Evolutionary conservation across 2,113 vertebrate species (phyloP), one percentile per base, ranked within the genome.

Genomic region (Micronisus gabar): DNA sequence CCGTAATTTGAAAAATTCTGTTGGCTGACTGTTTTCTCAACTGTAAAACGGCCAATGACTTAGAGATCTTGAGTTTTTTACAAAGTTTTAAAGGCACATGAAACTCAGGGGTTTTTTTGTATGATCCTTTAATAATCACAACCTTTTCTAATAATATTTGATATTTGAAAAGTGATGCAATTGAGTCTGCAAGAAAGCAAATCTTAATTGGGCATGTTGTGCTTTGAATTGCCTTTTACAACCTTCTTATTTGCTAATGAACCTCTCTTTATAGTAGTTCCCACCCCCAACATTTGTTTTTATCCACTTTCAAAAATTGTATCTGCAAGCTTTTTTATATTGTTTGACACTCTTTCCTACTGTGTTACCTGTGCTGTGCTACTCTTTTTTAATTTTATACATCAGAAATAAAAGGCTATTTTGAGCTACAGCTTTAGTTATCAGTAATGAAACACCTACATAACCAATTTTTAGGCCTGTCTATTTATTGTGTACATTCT

Each of bases 81-180:
- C 3, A 10, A 32, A 45, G 10, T 58, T 92, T 71, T 81, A 71
- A 73, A 70, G 15, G 13, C 6, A 62, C 21, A 18, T 40, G 30
- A 45, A 74, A 34, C 3, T 41, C 15, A 45, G 3, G 22, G 7
- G 0, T 0, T 6, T 78, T 32, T 43, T 1, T 50, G 1, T n/a
- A 56, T 23, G 7, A 26, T 75, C 8, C 9, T 74, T 78, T 34
- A 3, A 36, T 50, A 61, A 78, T 43, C 5, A 11, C 2, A 43
- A 23, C 0, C 10, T 55, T 76, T 80, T 81, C 27, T 82, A n/a
- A 30, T 58, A 52, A 17, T 43, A 79, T 61, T 53, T 48, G 13
- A 8, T 47, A 66, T 34, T 73, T 63, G n/a, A 68, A 56, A 48
- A 43, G 9, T 36, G 13, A 36, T 40, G 12, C 9, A 65, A 32